A percentile compares a stretch with the other conserved stretches of the same genome.
Conservation (phyloP, 2,797 vertebrate species). For the Gallirallus australis region DNA sequence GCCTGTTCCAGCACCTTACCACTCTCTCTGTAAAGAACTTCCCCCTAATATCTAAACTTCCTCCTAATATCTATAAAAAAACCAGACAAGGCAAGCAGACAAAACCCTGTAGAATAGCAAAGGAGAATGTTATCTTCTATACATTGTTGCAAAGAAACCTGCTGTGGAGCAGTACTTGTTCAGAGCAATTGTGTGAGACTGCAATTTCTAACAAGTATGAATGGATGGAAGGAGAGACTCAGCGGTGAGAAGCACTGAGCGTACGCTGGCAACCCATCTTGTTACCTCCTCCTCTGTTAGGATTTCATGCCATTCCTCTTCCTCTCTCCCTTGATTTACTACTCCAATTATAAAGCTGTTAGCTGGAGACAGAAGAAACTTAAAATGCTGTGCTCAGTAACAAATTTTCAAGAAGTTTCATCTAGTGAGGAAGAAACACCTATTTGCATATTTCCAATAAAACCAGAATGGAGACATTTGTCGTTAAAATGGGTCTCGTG, state of each 20-base stretch:
- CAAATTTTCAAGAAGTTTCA: neutral
- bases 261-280: neutral
- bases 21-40: no score
- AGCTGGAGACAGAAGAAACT: neutral
- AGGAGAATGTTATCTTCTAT: neutral
- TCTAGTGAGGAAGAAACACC: neutral
- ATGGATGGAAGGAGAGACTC: neutral
- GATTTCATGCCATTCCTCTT: neutral
- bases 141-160: neutral
- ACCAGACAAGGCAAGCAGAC: neutral
- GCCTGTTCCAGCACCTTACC: no score
- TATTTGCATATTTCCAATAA: slow-evolving; percentile 32
- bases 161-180: neutral
- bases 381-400: neutral
- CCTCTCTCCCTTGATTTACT: neutral
- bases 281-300: neutral
- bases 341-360: neutral
- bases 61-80: no score
- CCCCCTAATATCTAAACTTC: no score
- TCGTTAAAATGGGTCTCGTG: neutral
- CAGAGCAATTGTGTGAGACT: neutral
- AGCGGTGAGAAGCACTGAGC: neutral
- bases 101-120: neutral
- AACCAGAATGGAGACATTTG: neutral
- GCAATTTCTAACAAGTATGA: neutral